Percentiles rank a stretch among this genome's conserved stretches.
Evolutionary conservation across 2,888 invertebrate species (phyloP).

Genomic region (Dryocosmus kuriphilus): DNA sequence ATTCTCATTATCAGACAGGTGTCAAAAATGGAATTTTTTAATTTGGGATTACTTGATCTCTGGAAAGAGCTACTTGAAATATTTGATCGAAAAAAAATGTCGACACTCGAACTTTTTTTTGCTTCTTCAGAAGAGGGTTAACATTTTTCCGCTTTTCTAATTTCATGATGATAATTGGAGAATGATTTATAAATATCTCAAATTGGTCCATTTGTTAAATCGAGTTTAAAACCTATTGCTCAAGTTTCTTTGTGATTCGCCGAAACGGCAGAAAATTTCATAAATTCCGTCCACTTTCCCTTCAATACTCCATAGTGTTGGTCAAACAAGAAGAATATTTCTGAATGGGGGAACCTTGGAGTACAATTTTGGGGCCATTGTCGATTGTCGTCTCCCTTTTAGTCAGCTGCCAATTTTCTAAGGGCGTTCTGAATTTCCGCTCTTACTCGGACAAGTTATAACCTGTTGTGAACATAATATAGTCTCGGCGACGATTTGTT

Average conservation of each 20-base stretch:
- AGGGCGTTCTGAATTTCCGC: constrained; percentile 30
- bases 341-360: constrained; percentile 12
- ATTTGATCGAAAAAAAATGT: too few species aligned
- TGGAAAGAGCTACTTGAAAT: too few species aligned
- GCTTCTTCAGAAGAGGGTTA: too few species aligned
- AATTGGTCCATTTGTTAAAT: constrained; percentile 10
- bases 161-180: background rate
- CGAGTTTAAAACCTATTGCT: constrained; percentile 8
- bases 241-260: background rate
- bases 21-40: too few species aligned
- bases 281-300: constrained; percentile 4
- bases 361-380: constrained; percentile 33
- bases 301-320: constrained; percentile 1
- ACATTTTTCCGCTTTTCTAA: too few species aligned
- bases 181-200: constrained; percentile 11
- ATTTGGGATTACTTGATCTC: too few species aligned
- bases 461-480: constrained; percentile 24
- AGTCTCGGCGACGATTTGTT: constrained; percentile 8
- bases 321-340: constrained; percentile 19
- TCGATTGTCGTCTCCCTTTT: constrained; percentile 22
- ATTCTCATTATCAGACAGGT: too few species aligned
- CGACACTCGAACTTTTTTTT: too few species aligned
- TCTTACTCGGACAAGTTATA: constrained; percentile 17
- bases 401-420: constrained; percentile 35
- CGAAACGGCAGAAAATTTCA: constrained; percentile 12